These are phyloP conservation scores for Helleia helle DNA, from an alignment of 2,888 invertebrate species.

Conservation along the genomic window DNA sequence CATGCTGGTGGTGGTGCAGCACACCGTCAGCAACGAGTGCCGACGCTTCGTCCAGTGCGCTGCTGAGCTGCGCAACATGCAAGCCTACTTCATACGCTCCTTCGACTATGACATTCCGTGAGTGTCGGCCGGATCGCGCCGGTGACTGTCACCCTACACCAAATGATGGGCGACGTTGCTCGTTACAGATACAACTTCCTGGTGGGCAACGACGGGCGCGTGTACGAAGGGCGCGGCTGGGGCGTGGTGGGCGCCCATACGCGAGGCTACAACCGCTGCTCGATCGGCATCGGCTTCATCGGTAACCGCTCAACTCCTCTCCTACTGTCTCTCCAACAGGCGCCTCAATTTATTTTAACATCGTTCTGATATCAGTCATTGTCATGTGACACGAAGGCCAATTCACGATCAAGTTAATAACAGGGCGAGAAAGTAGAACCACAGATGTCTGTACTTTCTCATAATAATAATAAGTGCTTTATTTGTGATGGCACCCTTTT, in stretches of 20 bases:
- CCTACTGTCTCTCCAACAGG: too few species aligned
- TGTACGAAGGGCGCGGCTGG: slow-evolving; percentile 77
- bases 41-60: slow-evolving; percentile 38
- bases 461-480: too few species aligned
- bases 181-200: slow-evolving; percentile 68
- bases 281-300: slow-evolving; percentile 52
- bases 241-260: slow-evolving; percentile 71
- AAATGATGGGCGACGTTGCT: too few species aligned
- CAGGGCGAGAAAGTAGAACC: too few species aligned
- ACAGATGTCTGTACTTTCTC: too few species aligned
- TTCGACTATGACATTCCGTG: slow-evolving; percentile 35
- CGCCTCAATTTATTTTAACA: too few species aligned
- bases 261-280: slow-evolving; percentile 39
- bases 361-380: too few species aligned
- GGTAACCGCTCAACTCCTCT: slow-evolving; percentile 30
- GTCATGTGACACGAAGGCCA: too few species aligned
- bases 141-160: too few species aligned
- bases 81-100: slow-evolving; percentile 28
- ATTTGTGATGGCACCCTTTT: too few species aligned
- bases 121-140: too few species aligned
- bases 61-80: slow-evolving; percentile 41
- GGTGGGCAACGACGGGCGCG: slow-evolving; percentile 76
- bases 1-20: slow-evolving; percentile 46
- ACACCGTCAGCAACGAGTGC: slow-evolving; percentile 45
- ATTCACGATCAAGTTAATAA: too few species aligned